Evolutionary conservation across 2,888 invertebrate species (phyloP).

Genomic region (Scaptomyza caliginosa): DNA sequence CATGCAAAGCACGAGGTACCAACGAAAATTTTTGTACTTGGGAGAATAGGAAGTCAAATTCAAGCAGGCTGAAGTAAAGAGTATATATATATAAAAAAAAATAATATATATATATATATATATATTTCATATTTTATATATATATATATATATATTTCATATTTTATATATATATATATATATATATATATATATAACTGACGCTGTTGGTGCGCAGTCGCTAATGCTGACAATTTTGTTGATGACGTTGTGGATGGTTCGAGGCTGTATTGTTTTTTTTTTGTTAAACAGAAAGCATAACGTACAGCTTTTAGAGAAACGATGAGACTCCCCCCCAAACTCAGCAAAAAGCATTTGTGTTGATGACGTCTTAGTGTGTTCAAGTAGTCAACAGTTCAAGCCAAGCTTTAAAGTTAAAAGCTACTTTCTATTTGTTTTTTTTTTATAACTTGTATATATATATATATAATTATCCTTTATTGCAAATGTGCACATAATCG

Average conservation of each 20-base stretch:
- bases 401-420: no score
- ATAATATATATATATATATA: no score
- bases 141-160: no score
- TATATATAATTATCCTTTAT: no score
- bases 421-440: no score
- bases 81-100: conserved; percentile 44
- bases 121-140: no score
- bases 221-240: conserved; percentile 54
- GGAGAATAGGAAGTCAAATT: conserved; percentile 16
- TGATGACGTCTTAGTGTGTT: not conserved
- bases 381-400: not conserved
- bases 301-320: conserved; percentile 10
- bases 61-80: conserved; percentile 18
- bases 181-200: conserved; percentile 46
- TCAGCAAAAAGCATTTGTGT: conserved; percentile 14
- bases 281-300: conserved; percentile 15
- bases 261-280: conserved; percentile 36
- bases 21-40: conserved; percentile 66
- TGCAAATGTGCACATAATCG: no score
- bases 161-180: not conserved
- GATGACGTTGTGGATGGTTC: conserved; percentile 45
- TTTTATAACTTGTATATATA: no score
- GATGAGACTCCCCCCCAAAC: conserved; percentile 40
- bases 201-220: conserved; percentile 74
- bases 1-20: conserved; percentile 43